Conservation (phyloP, 2,888 invertebrate genomes). For the Eremobia ochroleuca region DNA sequence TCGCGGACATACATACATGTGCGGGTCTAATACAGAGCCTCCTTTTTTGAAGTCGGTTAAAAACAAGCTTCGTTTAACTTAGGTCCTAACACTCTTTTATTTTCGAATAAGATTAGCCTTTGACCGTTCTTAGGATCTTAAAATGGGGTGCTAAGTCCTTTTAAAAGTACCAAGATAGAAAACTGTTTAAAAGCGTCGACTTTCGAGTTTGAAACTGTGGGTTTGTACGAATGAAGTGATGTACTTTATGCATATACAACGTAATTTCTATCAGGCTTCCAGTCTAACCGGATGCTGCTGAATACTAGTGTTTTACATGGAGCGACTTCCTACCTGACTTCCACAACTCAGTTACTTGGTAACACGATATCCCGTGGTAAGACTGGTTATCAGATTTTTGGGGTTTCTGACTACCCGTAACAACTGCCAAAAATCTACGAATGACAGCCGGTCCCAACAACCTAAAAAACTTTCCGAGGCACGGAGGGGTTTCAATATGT, state of each 20-base stretch:
- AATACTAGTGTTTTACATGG: too few species aligned
- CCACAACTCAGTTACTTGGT: neutral
- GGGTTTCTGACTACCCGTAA: too few species aligned
- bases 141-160: conserved; percentile 12
- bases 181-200: neutral
- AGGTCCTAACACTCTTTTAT: neutral
- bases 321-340: too few species aligned
- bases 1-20: too few species aligned
- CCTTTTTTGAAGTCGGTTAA: too few species aligned
- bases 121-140: neutral
- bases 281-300: too few species aligned
- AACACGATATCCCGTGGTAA: neutral
- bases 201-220: neutral
- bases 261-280: too few species aligned
- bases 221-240: neutral
- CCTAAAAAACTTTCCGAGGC: neutral
- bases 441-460: too few species aligned
- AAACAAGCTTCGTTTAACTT: conserved; percentile 3
- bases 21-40: too few species aligned
- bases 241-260: too few species aligned
- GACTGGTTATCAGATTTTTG: neutral
- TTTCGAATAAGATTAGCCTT: conserved; percentile 8
- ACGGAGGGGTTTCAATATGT: neutral
- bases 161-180: conserved; percentile 12
- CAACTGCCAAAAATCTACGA: too few species aligned